A percentile compares a stretch with the other conserved stretches of the same genome.
phyloP scores from a whole-genome alignment of 2,113 vertebrate species.

The Lota lota region DNA sequence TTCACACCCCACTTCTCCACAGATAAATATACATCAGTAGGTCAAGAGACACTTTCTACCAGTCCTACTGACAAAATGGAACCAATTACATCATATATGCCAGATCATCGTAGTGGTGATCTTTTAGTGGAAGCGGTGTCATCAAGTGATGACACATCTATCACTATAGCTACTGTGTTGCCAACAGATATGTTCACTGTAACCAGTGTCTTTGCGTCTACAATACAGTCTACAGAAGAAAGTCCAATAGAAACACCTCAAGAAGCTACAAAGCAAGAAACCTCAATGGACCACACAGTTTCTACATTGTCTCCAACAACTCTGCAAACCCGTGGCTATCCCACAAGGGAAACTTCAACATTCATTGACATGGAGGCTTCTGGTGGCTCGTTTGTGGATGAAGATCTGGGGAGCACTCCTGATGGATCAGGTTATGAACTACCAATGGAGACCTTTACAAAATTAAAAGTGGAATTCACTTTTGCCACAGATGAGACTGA shows the following conservation, averaged over 20 bases:
- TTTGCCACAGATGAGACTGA: conserved; percentile 34
- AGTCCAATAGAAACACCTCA: background rate
- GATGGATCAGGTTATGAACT: background rate
- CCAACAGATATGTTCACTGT: too few relatives aligned
- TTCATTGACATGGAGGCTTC: conserved; percentile 3
- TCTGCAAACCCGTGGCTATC: background rate
- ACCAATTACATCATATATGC: background rate
- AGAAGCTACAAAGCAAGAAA: background rate
- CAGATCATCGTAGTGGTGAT: background rate
- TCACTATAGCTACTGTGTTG: too few relatives aligned
- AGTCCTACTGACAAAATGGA: background rate
- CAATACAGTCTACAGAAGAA: background rate
- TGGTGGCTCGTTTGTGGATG: background rate
- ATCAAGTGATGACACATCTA: background rate
- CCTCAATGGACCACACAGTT: background rate
- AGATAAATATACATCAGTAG: background rate
- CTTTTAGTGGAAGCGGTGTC: too few relatives aligned
- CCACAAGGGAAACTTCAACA: background rate
- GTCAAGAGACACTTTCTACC: background rate
- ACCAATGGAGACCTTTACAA: conserved; percentile 6
- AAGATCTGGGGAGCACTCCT: background rate
- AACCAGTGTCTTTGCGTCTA: background rate
- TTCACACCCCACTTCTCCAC: background rate
- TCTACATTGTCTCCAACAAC: background rate
- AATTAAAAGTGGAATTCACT: conserved; percentile 20